Conservation (phyloP, 2,113 vertebrate genomes). For the Halcyon senegalensis region DNA sequence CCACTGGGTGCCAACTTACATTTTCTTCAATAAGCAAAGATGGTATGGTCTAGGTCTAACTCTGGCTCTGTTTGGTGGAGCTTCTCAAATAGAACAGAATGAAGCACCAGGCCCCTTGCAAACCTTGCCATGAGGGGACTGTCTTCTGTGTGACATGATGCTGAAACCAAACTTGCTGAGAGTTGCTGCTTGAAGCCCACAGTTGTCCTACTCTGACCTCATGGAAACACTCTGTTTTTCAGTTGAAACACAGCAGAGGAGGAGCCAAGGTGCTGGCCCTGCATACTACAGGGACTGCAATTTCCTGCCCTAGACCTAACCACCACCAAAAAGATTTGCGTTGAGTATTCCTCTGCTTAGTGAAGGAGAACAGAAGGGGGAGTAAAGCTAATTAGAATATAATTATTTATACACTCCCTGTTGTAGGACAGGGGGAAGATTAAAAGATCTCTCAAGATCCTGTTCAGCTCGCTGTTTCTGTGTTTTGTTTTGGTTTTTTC, state of each 20-base stretch:
- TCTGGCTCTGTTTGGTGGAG: neutral
- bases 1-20: neutral
- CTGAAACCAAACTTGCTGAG: neutral
- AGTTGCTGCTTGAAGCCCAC: neutral
- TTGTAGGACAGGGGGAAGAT: neutral
- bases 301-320: neutral
- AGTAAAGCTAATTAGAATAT: neutral
- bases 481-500: neutral
- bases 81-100: neutral
- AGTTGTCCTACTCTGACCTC: neutral
- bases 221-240: neutral
- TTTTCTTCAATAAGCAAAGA: neutral
- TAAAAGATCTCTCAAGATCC: neutral
- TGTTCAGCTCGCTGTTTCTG: neutral
- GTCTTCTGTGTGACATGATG: neutral
- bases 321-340: neutral
- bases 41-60: neutral
- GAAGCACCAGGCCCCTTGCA: neutral
- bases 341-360: neutral
- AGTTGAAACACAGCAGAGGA: neutral
- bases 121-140: neutral
- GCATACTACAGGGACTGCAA: neutral
- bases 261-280: neutral
- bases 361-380: neutral
- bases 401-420: neutral